A percentile compares a stretch with the other conserved stretches of the same genome.
Conservation (phyloP, 2,888 invertebrate species). For the Torymus texanus region DNA sequence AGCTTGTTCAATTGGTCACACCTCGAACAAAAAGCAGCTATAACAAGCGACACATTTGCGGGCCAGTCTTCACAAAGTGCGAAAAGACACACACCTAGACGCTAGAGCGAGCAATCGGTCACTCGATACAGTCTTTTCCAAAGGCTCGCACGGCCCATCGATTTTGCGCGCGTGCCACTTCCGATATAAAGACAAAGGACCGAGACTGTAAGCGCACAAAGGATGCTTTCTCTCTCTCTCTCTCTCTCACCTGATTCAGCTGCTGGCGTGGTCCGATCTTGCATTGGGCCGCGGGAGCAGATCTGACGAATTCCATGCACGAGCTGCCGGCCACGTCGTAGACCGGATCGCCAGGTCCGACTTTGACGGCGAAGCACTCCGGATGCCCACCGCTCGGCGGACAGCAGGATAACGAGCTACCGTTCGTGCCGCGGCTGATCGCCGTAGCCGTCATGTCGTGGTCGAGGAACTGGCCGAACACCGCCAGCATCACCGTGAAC, state of each 20-base stretch:
- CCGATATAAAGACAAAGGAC: neutral
- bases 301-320: conserved; percentile 91
- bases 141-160: neutral
- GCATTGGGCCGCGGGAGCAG: conserved; percentile 87
- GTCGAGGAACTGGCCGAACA: conserved; percentile 92
- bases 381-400: conserved; percentile 78
- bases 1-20: too few species aligned
- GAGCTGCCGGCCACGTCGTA: conserved; percentile 81
- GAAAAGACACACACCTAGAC: too few species aligned
- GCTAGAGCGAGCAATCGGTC: neutral
- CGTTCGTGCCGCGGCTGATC: conserved; percentile 83
- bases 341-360: conserved; percentile 83
- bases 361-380: conserved; percentile 86
- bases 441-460: conserved; percentile 92
- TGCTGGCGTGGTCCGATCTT: conserved; percentile 89
- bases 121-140: neutral
- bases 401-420: conserved; percentile 85
- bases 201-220: conserved; percentile 4
- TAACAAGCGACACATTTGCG: too few species aligned
- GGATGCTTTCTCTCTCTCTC: conserved; percentile 71
- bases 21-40: too few species aligned
- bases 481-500: conserved; percentile 89
- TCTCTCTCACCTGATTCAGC: conserved; percentile 82
- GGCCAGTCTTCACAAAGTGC: too few species aligned
- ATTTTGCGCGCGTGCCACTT: too few species aligned